Evolutionary conservation across 1,140 invertebrate genomes (phyloP).

Genomic region (Lasioglossum baleicum): DNA sequence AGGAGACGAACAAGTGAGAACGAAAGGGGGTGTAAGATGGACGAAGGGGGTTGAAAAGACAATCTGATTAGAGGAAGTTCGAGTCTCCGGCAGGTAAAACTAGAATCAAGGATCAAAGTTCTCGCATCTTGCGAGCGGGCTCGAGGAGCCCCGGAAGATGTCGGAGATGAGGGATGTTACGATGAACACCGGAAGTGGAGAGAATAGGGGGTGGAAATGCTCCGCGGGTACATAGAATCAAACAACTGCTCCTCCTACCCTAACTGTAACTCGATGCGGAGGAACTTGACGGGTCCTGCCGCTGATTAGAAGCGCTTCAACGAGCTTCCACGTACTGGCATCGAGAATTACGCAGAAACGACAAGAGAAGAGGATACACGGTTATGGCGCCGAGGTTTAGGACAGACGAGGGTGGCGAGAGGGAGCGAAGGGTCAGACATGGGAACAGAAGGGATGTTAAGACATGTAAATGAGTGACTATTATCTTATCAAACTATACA

Average conservation of each 20-base stretch:
- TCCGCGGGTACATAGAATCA: slow-evolving; percentile 4
- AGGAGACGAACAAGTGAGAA: slow-evolving; percentile 13
- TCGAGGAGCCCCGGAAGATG: slow-evolving; percentile 42
- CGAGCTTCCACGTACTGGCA: slow-evolving; percentile 72
- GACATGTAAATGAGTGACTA: slow-evolving; percentile 33
- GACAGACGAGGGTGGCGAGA: slow-evolving; percentile 13
- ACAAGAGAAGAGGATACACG: slow-evolving; percentile 4
- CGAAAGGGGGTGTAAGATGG: background rate
- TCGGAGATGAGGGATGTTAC: slow-evolving; percentile 39
- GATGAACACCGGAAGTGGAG: slow-evolving; percentile 18
- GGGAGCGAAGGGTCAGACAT: background rate
- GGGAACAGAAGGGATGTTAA: slow-evolving; percentile 29
- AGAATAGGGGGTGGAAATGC: background rate
- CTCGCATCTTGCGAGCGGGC: slow-evolving; percentile 36
- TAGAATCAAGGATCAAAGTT: slow-evolving; percentile 66
- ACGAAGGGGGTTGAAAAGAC: background rate
- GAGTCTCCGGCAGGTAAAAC: slow-evolving; percentile 49
- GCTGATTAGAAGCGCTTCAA: slow-evolving; percentile 76
- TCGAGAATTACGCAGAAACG: slow-evolving; percentile 70
- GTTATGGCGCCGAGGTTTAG: background rate
- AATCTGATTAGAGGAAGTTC: slow-evolving; percentile 54
- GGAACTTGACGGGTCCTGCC: slow-evolving; percentile 72
- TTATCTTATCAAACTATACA: slow-evolving; percentile 44
- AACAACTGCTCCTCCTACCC: slow-evolving; percentile 1
- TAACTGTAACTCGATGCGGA: slow-evolving; percentile 67